Evolutionary conservation across 2,797 vertebrate genomes (phyloP), one percentile per base, ranked within the genome.

Genomic region (Bryconaethiops microstoma): DNA sequence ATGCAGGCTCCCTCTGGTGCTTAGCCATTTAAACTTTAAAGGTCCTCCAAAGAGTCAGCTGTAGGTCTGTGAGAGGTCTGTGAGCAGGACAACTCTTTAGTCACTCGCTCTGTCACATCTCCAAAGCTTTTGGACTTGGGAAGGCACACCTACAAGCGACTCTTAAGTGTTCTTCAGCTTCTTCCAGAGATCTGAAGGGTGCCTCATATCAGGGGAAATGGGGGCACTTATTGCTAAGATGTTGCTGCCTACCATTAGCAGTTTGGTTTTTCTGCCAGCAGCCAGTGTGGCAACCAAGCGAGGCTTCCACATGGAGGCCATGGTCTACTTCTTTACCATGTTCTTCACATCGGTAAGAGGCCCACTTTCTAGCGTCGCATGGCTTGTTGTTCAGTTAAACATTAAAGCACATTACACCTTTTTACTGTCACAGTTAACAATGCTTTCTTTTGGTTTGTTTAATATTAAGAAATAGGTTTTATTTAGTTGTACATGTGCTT

Each of bases 291-390:
- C 98, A 0, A 92, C 97, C 89, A 97, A 96, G 89, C 91, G 98
- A 71, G 95, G 95, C 9, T 99, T 99, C 90, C 97, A 99, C 93
- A 97, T 98, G 96, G 98, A 99, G 89, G 97, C 98, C 82, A 99
- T 99, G 98, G 96, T 99, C 82, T 99, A 98, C 88, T 97, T 99
- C 91, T 99, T 99, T 93, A 98, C 97, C 85, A 99, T 96, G 95
- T 99, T 99, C 93, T 99, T 99, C 50, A 92, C 91, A 7, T 95
- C 94, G 95, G 98, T 99, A 91, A 97, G 97, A 82, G 21, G 25
- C 42, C 29, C 59, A 3, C 0, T 54, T 16, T 3, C 19, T 40
- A 19, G 14, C 76, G 19, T 55, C 79, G 14, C 65, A 35, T 65
- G 42, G 1, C 1, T 50, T 65, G 60, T 64, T n/a, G 17, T 76